Evolutionary conservation across 2,888 invertebrate species (phyloP), one percentile per base, ranked within the genome.

Genomic region (Trachelus stipa): DNA sequence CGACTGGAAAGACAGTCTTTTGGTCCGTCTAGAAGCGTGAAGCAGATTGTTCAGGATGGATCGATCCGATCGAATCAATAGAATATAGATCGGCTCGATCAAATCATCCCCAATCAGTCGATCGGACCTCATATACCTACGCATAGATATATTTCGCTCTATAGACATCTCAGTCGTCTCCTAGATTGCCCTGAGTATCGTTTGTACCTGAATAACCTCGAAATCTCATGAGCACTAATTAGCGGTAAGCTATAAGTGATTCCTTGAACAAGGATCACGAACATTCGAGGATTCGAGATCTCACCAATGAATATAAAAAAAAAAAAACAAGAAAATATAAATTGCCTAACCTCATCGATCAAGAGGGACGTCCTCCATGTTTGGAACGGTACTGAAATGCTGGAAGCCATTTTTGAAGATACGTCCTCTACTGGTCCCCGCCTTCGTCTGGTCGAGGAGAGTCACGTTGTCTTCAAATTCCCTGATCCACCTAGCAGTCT

Each of bases 391-490:
- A 83, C 88, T 87, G 37, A 88, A 85, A 75, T 86, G 92, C 90
- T 92, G 92, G 88, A 92, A 92, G 87, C 92, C 90, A 83, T 89
- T 90, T 90, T 92, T 92, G 90, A 92, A 92, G 86, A 90, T 91
- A 77, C 91, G 87, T 31, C 87, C 88, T 40, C 89, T 83, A 76
- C 87, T 89, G 75, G 87, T 88, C 68, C 90, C 86, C 1, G 87
- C 87, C 77, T 87, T 87, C 3, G 87, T 86, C 77, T 89, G 88
- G 79, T 89, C 90, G 73, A 90, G 84, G 15, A 89, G 81, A 40
- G 87, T 88, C 11, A 89, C 89, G 79, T 88, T 90, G 80, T 90
- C 89, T 84, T 90, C 90, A 77, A 88, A 90, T 74, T 89, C 89
- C 69, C 86, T 86, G 35, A 90, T 88, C 89, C 89, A 90, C 23